Base-by-base conservation (phyloP, 53 echinoderm and acorn worm genomes). In the Actinopyga echinites region DNA sequence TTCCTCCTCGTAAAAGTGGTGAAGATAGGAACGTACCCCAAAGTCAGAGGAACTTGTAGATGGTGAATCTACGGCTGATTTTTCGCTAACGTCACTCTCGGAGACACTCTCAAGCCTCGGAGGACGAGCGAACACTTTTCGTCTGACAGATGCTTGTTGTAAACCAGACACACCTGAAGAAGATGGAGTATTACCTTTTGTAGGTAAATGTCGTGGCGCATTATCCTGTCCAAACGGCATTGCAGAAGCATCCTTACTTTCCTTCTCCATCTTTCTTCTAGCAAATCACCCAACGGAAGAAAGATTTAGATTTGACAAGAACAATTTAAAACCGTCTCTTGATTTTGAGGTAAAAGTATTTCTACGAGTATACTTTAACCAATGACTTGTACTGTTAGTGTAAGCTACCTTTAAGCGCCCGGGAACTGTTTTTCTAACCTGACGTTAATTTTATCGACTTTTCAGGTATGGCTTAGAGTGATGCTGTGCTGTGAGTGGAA, bases 1-100 rank as follows among this genome's bases (percentile, higher is more conserved):
- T 29, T 95, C 95, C 28, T 90, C 92, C 86, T 99, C 99, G 89
- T 99, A 99, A 83, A 99, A 99, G 57, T 99, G 92, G 63, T 99
- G 99, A 64, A 99, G 82, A 80, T 99, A 99, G 15, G 99, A 99
- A 26, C 91, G 83, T 56, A 99, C 91, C 8, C 99, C 99, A 75
- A 92, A 99, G 26, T 94, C 94, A 10, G 94, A 94, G 5, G 88
- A 85, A 58, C 92, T 92, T 33, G 86, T 89, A 0, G 93, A 93
- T 10, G 92, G 89, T 0, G 89, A 85, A 34, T 57, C 91, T 71
- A 52, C 89, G 44, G 88, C 89, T 56, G 84, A 49, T 42, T 86
- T 80, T 58, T 88, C 93, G 86, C 93, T 91, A 26, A 89, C 75
- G 44, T 94, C 94, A 58, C 99, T 99, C 63, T 99, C 99, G 1